Evolutionary conservation across 1,140 invertebrate genomes (phyloP), one percentile per base, ranked within the genome.

Genomic region (Aphelenchoides besseyi): DNA sequence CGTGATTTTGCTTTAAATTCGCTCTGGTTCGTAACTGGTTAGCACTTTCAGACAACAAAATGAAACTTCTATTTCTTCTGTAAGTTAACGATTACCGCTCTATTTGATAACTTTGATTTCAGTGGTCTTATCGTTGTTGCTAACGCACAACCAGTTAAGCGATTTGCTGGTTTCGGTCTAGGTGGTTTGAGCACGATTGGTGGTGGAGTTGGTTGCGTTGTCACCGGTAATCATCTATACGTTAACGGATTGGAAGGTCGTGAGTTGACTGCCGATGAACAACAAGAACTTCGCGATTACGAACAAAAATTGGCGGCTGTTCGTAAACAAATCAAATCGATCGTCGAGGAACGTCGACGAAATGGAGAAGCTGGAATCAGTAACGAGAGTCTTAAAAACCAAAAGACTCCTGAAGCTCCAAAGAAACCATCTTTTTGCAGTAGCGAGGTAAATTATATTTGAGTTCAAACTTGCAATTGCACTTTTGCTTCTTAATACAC

Each of bases 381-480:
- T 12, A 32, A 18, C 32, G 12, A 37, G 18, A 33, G 28, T 32
- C n/a, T n/a, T n/a, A n/a, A n/a, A n/a, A 35, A 12, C 63, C 63
- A 35, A 59, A 59, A 59, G 63, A 66, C 63, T 28, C 63, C 63
- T 30, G 61, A 78, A 32, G 68, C 76, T 26, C 76, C 76, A 23
- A 69, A 68, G 52, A 78, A 78, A 37, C 76, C 76, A 35, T 70
- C 67, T 2, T 78, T 78, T 76, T 78, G 76, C 74, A 55, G 33
- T 35, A 76, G 23, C n/a, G 16, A 66, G 3, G n/a, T n/a, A n/a
- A n/a, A n/a, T n/a, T n/a, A n/a, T n/a, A n/a, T n/a, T n/a, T n/a
- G n/a, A n/a, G n/a, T n/a, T n/a, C n/a, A n/a, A n/a, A n/a, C n/a
- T n/a, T n/a, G n/a, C n/a, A n/a, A n/a, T n/a, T n/a, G n/a, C n/a